Conservation (phyloP, 2,113 vertebrate species). For the Myrmecophaga tridactyla region DNA sequence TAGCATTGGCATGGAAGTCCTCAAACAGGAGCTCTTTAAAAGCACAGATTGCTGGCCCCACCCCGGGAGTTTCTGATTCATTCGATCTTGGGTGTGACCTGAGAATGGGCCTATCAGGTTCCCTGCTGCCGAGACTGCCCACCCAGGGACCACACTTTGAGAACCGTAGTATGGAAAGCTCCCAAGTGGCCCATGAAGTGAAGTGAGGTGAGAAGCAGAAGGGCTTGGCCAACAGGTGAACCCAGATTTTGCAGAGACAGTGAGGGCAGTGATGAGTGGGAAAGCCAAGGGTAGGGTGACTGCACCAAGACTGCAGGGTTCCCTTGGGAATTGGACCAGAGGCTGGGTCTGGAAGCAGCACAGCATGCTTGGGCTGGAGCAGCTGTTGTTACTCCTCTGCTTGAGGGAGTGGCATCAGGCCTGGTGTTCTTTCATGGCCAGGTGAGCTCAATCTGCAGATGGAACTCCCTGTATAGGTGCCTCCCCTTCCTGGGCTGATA, state of each 20-base stretch:
- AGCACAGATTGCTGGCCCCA: too few relatives aligned
- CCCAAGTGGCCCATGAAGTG: neutral
- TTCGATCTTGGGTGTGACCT: neutral
- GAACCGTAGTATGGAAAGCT: neutral
- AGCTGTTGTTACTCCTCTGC: too few relatives aligned
- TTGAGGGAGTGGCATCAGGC: too few relatives aligned
- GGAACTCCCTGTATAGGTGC: too few relatives aligned
- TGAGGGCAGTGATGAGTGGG: neutral
- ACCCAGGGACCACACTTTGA: neutral
- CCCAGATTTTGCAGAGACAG: neutral
- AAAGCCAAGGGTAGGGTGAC: too few relatives aligned
- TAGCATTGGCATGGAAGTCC: neutral
- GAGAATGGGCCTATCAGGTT: neutral
- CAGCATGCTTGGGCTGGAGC: too few relatives aligned
- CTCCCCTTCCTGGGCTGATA: too few relatives aligned
- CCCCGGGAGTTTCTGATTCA: too few relatives aligned
- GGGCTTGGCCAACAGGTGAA: neutral
- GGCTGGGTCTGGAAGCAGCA: too few relatives aligned
- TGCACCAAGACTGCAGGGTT: neutral
- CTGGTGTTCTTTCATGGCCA: too few relatives aligned
- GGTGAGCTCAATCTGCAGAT: too few relatives aligned
- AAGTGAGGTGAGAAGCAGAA: neutral
- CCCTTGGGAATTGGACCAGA: neutral
- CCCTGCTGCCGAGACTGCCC: neutral
- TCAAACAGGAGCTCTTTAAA: too few relatives aligned